A percentile compares a stretch with the other conserved stretches of the same genome.
Evolutionary conservation across 2,888 invertebrate genomes (phyloP).

Genomic region (Apoda limacodes): DNA sequence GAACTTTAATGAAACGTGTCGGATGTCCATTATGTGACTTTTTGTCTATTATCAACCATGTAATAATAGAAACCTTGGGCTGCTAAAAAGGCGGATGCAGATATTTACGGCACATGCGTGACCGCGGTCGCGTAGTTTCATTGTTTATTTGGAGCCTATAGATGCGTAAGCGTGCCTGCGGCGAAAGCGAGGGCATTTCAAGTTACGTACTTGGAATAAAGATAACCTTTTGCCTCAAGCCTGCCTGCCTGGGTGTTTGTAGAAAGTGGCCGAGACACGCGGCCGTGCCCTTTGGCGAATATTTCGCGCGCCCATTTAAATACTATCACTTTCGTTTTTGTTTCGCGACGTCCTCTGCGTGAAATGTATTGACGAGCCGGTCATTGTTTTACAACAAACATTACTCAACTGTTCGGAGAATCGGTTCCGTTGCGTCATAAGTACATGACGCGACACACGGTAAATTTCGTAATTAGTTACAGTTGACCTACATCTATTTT

Average conservation of each 20-base stretch:
- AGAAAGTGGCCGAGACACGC: slow-evolving; percentile 59
- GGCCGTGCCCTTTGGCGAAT: slow-evolving; percentile 66
- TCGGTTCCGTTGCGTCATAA: slow-evolving; percentile 40
- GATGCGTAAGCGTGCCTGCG: too few relatives aligned
- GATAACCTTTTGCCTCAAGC: slow-evolving; percentile 57
- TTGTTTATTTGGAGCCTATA: too few relatives aligned
- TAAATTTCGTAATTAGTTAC: slow-evolving; percentile 44
- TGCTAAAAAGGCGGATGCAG: too few relatives aligned
- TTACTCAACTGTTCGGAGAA: slow-evolving; percentile 52
- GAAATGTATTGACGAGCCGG: slow-evolving; percentile 28
- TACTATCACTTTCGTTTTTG: slow-evolving; percentile 62
- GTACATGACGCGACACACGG: slow-evolving; percentile 27
- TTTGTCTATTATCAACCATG: too few relatives aligned
- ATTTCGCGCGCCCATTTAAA: slow-evolving; percentile 62
- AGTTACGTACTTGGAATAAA: too few relatives aligned
- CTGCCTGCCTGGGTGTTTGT: slow-evolving; percentile 50
- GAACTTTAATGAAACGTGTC: too few relatives aligned
- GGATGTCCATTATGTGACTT: too few relatives aligned
- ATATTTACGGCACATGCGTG: too few relatives aligned
- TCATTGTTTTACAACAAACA: slow-evolving; percentile 42
- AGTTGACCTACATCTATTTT: too few relatives aligned
- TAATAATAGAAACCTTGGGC: too few relatives aligned
- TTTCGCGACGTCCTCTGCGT: slow-evolving; percentile 44
- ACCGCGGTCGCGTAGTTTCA: too few relatives aligned
- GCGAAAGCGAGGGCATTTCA: too few relatives aligned